These are phyloP conservation scores for Drosophila paranaensis DNA, from an alignment of 2,888 invertebrate genomes.

Conservation along the genomic window DNA sequence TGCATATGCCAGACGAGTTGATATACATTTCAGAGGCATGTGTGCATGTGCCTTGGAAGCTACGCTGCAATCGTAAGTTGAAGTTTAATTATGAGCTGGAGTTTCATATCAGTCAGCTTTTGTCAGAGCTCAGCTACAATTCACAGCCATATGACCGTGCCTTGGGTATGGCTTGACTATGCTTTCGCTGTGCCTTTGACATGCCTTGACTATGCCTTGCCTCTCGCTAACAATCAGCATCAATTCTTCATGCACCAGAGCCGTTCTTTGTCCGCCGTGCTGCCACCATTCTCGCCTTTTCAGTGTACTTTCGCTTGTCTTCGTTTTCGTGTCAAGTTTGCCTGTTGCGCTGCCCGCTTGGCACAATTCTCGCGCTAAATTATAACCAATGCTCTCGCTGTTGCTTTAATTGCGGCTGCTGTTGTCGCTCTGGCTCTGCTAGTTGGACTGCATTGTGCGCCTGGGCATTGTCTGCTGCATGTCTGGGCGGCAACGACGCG, in stretches of 20 bases:
- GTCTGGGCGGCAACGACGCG: conserved; percentile 38
- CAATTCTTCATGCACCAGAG: not conserved
- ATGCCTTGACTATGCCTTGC: too few species aligned
- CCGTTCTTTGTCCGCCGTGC: not conserved
- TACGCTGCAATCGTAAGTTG: too few species aligned
- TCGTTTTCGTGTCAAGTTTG: conserved; percentile 60
- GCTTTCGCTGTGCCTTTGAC: too few species aligned
- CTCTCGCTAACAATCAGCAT: too few species aligned
- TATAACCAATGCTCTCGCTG: conserved; percentile 28
- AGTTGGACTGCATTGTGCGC: conserved; percentile 44
- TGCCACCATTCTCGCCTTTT: conserved; percentile 16
- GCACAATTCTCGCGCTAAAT: conserved; percentile 16
- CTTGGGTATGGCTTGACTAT: too few species aligned
- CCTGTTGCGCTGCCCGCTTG: conserved; percentile 59
- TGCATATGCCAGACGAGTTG: too few species aligned
- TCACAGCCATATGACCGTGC: too few species aligned
- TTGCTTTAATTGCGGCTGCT: not conserved
- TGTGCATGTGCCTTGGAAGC: too few species aligned
- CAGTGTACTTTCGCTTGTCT: conserved; percentile 7
- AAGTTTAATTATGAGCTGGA: too few species aligned
- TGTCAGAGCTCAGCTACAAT: too few species aligned
- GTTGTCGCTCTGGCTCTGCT: conserved; percentile 8
- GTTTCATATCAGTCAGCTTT: too few species aligned
- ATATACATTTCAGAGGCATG: too few species aligned
- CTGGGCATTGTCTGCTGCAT: conserved; percentile 48